Conservation (phyloP, 2,888 invertebrate species). For the Nomada goodeniana region DNA sequence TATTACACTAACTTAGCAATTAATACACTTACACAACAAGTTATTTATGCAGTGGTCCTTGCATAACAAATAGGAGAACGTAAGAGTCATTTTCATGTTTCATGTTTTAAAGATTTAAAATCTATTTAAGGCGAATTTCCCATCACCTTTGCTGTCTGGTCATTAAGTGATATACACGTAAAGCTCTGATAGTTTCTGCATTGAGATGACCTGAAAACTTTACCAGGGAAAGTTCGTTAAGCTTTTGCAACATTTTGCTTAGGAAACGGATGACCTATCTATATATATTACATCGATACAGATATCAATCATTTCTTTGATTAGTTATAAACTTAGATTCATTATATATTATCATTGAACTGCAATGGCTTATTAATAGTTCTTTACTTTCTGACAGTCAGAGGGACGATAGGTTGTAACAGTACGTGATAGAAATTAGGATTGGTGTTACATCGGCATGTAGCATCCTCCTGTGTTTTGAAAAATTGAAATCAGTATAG, state of each 20-base stretch:
- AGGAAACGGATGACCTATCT: slow-evolving; percentile 60
- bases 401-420: slow-evolving; percentile 64
- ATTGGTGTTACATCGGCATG: too few species aligned
- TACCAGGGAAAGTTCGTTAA: slow-evolving; percentile 46
- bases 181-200: slow-evolving; percentile 55
- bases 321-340: slow-evolving; percentile 68
- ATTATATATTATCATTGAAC: slow-evolving; percentile 58
- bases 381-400: slow-evolving; percentile 73
- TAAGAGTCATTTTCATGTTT: slow-evolving; percentile 42
- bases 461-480: too few species aligned
- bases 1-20: slow-evolving; percentile 62
- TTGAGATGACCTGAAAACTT: slow-evolving; percentile 49
- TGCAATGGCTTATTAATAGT: slow-evolving; percentile 65
- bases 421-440: slow-evolving; percentile 59
- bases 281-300: slow-evolving; percentile 65
- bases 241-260: slow-evolving; percentile 49
- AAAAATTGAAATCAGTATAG: too few species aligned
- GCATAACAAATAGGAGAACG: slow-evolving; percentile 55
- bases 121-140: slow-evolving; percentile 43
- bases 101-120: slow-evolving; percentile 35
- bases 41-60: slow-evolving; percentile 44
- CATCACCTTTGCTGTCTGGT: slow-evolving; percentile 33
- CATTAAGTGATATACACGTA: slow-evolving; percentile 54
- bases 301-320: slow-evolving; percentile 72
- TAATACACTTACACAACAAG: slow-evolving; percentile 51